Base-by-base conservation (phyloP, 2,797 vertebrate species). In the Gallirallus australis region DNA sequence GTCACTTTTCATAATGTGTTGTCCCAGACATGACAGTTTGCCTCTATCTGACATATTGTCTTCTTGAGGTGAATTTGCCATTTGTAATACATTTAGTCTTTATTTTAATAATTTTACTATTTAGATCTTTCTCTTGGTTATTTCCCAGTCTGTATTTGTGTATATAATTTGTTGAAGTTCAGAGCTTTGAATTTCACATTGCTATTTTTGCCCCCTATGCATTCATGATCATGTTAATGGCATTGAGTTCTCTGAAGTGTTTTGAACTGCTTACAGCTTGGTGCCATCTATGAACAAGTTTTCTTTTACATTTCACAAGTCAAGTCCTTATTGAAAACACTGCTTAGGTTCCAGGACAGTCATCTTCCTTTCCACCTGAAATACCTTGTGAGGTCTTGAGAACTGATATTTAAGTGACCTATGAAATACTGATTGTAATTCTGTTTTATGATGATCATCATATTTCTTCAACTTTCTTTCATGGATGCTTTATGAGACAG, bases 121-220 rank as follows among this genome's bases (percentile, higher is more conserved):
- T 76, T 56, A 56, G 19, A 39, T 85, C 0, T 24, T 70, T 80
- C 35, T 82, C 83, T n/a, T 65, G 24, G 6, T 52, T 61, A 7
- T 89, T 82, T 92, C 21, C 12, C 8, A 45, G 37, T 82, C 21
- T 69, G 14, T 83, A 21, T 84, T 63, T 92, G 15, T 81, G 63
- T 31, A 18, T 75, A 17, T 60, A 35, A 42, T 66, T 90, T 75
- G 53, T 92, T 11, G 6, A 71, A 42, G 53, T 71, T 88, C 50
- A 69, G 39, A 48, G 14, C 39, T 85, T 76, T 86, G 33, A 86
- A 30, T 56, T 77, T 70, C 47, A 7, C 33, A 6, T 68, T 66
- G 27, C 35, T 75, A 0, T 39, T 81, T 71, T 80, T 77, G 35
- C 7, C 7, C 6, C 5, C 3, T 3, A 1, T 5, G 3, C 23